Conservation (phyloP, 2,888 invertebrate genomes). For the Orgyia antiqua region DNA sequence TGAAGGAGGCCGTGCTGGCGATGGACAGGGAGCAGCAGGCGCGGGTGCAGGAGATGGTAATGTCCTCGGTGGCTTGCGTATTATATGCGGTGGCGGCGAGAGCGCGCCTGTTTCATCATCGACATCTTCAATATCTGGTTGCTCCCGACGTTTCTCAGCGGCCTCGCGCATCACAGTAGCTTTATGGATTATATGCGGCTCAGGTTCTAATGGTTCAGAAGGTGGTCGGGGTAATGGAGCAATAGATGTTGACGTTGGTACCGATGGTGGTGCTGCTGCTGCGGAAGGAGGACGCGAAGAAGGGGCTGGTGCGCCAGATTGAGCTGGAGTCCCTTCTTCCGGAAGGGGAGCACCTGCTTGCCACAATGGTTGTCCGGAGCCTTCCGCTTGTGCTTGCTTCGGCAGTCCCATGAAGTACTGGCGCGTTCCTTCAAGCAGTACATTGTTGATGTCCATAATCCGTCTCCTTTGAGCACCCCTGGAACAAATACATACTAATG, state of each 20-base stretch:
- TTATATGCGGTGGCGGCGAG: conserved; percentile 72
- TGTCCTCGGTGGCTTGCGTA: conserved; percentile 58
- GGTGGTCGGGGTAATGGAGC: conserved; percentile 65
- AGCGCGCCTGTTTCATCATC: conserved; percentile 56
- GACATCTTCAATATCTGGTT: conserved; percentile 64
- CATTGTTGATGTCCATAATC: conserved; percentile 88
- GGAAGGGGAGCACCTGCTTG: conserved; percentile 45
- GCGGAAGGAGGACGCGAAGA: conserved; percentile 70
- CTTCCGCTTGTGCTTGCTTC: conserved; percentile 65
- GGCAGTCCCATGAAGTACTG: conserved; percentile 91
- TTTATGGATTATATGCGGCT: conserved; percentile 75
- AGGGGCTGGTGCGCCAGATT: conserved; percentile 64
- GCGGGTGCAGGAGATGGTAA: conserved; percentile 62
- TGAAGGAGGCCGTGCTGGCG: conserved; percentile 59
- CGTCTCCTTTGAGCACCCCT: conserved; percentile 48
- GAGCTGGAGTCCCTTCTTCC: conserved; percentile 62
- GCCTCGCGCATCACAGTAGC: conserved; percentile 76
- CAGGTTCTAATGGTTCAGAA: conserved; percentile 70
- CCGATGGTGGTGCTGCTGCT: conserved; percentile 61
- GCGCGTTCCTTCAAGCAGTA: conserved; percentile 89
- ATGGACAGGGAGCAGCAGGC: conserved; percentile 50
- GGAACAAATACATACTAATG: conserved; percentile 29
- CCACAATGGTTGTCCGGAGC: conserved; percentile 58
- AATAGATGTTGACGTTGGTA: conserved; percentile 42
- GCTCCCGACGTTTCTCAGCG: conserved; percentile 65